phyloP scores from a whole-genome alignment of 2,797 vertebrate species.

The Clarias laeviceps region DNA sequence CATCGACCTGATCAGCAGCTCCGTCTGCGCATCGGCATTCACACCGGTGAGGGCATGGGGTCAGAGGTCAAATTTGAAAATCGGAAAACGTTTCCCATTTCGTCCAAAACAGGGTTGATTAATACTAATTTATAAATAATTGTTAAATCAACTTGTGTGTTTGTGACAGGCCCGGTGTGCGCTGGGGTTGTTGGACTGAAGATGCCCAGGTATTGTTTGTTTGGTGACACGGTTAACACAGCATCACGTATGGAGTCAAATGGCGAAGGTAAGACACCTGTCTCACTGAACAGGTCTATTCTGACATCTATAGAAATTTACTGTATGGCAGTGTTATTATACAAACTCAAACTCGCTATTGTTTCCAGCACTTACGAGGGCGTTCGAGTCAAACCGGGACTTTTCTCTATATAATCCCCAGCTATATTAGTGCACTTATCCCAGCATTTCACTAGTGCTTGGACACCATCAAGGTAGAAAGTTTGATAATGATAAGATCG shows the following conservation, averaged over 20 bases:
- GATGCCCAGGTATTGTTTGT: slow-evolving; percentile 80
- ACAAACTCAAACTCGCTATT: too few species aligned
- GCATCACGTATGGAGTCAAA: slow-evolving; percentile 78
- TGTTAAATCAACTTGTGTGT: neutral
- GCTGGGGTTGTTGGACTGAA: slow-evolving; percentile 77
- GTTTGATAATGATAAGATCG: too few species aligned
- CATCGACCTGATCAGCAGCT: slow-evolving; percentile 84
- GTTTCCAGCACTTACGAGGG: neutral
- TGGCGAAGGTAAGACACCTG: slow-evolving; percentile 68
- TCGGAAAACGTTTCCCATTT: neutral
- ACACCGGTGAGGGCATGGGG: slow-evolving; percentile 76
- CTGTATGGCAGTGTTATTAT: neutral
- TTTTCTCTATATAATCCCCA: too few species aligned
- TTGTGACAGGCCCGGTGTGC: slow-evolving; percentile 71
- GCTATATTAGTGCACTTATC: too few species aligned
- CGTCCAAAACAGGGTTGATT: neutral
- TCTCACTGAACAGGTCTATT: neutral
- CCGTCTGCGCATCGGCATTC: slow-evolving; percentile 84
- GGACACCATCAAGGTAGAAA: too few species aligned
- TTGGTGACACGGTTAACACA: slow-evolving; percentile 79
- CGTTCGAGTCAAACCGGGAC: too few species aligned
- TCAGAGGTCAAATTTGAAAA: neutral
- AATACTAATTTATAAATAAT: neutral
- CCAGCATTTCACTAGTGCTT: too few species aligned
- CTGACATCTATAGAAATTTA: neutral